phyloP scores from a whole-genome alignment of 2,888 invertebrate genomes.

The Microplitis deprimator region DNA sequence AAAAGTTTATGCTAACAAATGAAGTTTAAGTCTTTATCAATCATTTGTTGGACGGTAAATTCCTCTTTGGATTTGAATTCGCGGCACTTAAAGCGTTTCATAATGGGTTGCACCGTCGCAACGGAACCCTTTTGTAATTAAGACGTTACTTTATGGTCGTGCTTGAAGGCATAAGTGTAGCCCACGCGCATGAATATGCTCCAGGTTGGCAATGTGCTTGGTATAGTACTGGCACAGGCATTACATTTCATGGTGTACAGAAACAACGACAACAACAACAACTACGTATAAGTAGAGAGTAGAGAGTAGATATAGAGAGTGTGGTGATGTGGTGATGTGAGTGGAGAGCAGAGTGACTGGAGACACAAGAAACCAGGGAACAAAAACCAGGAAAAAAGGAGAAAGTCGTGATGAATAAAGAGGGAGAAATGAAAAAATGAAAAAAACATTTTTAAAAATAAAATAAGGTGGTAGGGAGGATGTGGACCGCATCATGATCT shows the following conservation, averaged over 20 bases:
- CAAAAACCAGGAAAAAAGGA: slow-evolving; percentile 38
- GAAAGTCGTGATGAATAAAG: slow-evolving; percentile 33
- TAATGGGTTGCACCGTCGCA: slow-evolving; percentile 55
- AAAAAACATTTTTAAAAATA: slow-evolving; percentile 16
- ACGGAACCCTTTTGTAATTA: slow-evolving; percentile 64
- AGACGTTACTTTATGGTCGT: slow-evolving; percentile 64
- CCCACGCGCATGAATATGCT: slow-evolving; percentile 39
- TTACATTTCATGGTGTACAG: neutral
- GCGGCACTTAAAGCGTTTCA: slow-evolving; percentile 57
- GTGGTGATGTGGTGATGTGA: neutral
- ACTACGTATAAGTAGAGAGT: slow-evolving; percentile 9
- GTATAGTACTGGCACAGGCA: neutral
- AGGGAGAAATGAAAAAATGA: slow-evolving; percentile 29
- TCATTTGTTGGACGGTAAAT: slow-evolving; percentile 21
- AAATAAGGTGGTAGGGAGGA: slow-evolving; percentile 16
- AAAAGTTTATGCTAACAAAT: neutral
- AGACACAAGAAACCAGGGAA: slow-evolving; percentile 26
- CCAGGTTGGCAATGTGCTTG: neutral
- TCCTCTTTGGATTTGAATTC: slow-evolving; percentile 6
- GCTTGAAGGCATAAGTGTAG: slow-evolving; percentile 44
- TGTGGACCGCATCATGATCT: slow-evolving; percentile 1
- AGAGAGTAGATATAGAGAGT: slow-evolving; percentile 7
- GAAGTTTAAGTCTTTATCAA: slow-evolving; percentile 20
- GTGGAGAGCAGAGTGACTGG: slow-evolving; percentile 5
- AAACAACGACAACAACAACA: slow-evolving; percentile 28